Percentiles rank a stretch among this genome's conserved stretches.
Conservation (phyloP, 1,140 invertebrate species). For the Procambarus clarkii region DNA sequence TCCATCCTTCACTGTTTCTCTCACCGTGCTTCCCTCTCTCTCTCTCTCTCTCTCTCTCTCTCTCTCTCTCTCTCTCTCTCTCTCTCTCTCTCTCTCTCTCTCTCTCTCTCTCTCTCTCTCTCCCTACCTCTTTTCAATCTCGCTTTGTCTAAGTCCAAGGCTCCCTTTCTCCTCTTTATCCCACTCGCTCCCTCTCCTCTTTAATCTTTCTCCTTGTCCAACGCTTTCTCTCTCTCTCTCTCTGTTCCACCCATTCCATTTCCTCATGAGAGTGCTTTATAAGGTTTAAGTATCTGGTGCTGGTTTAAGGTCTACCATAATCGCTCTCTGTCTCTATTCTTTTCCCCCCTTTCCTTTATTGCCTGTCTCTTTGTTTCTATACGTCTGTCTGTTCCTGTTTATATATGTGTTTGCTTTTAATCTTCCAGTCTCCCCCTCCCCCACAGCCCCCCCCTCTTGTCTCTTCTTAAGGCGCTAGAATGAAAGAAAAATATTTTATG, state of each 20-base stretch:
- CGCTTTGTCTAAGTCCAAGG: too few species aligned
- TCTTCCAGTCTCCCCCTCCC: neutral
- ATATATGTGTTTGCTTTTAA: neutral
- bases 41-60: neutral
- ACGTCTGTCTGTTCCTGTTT: too few species aligned
- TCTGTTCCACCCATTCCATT: too few species aligned
- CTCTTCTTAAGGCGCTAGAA: neutral
- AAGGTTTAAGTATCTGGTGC: neutral
- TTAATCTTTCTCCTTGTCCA: too few species aligned
- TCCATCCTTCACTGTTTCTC: neutral
- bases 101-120: too few species aligned
- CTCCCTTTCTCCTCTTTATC: too few species aligned
- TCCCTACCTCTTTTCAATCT: too few species aligned
- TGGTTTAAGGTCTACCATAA: neutral
- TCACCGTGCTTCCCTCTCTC: too few species aligned
- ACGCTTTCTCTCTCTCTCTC: too few species aligned
- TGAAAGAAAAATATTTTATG: neutral
- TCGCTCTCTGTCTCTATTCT: neutral
- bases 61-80: conserved; percentile 1
- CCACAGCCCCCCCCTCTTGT: neutral
- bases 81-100: conserved; percentile 4
- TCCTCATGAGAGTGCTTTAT: neutral
- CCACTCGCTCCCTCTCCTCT: too few species aligned
- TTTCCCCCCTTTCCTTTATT: neutral
- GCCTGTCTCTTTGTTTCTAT: too few species aligned